Evolutionary conservation across 2,113 vertebrate species (phyloP), one percentile per base, ranked within the genome.

Genomic region (Centropristis striata): DNA sequence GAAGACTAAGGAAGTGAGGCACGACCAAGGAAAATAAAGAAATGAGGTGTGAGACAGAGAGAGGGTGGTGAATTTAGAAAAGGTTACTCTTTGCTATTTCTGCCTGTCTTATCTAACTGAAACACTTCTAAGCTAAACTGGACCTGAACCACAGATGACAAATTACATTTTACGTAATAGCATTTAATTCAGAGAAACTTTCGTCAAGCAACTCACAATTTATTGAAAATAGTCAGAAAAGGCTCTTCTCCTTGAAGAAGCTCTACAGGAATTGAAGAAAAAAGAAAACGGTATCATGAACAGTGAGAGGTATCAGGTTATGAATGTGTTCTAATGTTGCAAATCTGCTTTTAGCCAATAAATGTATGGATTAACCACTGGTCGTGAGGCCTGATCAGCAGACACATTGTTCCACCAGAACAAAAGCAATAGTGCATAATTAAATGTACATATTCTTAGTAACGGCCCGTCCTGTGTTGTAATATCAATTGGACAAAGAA

Each of bases 1-100:
- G 67, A 68, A n/a, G 28, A 50, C 57, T 7, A n/a, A 63, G 73
- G 59, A 75, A 70, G 80, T 73, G 77, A 88, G 8, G 20, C 57
- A 79, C n/a, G 53, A 64, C 46, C 28, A 16, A 28, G 23, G 61
- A 64, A 71, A 71, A 77, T 72, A 37, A 81, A 59, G 50, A 70
- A 47, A 44, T 0, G 28, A 75, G 54, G 64, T 63, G 68, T 16
- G 13, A 84, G 72, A 81, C 71, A 0, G n/a, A 25, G 47, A 70
- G 51, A 71, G 41, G 23, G 46, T 61, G 44, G 66, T 61, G 54
- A 23, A 61, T 82, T 59, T 60, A 60, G 58, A 74, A 82, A 77
- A 86, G 77, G 54, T 66, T 78, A 68, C 59, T 28, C 25, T 16
- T 39, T n/a, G 18, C 37, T 72, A 8, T 78, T 78, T 63, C 20